Evolutionary conservation across 2,888 invertebrate species (phyloP), one percentile per base, ranked within the genome.

Genomic region (Amblyteles armatorius): DNA sequence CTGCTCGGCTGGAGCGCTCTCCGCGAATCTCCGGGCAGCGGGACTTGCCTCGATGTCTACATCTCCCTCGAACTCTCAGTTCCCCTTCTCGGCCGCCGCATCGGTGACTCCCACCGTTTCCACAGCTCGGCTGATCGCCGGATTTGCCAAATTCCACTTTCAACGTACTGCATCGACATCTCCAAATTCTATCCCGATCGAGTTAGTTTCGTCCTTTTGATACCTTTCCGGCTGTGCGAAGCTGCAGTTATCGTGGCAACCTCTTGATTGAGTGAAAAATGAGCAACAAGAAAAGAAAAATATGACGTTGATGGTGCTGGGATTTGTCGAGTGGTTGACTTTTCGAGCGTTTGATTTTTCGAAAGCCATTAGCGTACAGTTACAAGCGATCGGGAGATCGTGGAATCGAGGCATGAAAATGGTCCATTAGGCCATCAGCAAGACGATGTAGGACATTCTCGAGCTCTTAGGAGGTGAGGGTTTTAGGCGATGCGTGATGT

Each of bases 381-480:
- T 74, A 71, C 74, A 82, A 81, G 48, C 52, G 16, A 36, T 13
- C 60, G 4, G 40, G 36, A 71, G 63, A 74, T 79, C 63, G 29
- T 19, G 63, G 60, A 68, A 90, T 91, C 88, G 90, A 89, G 89
- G 89, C 88, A 88, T 87, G 88, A 90, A 90, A 90, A 88, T 87
- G 89, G 88, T 88, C 89, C 88, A 90, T 90, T 89, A 89, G 71
- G 79, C 83, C 65, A 76, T 80, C 79, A 55, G 55, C 74, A 50
- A 36, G 19, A 69, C 22, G 29, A 67, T 68, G 67, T 68, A 40
- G 63, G 48, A 57, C 65, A 71, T 57, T 65, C 26, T 79, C 36
- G 71, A 82, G 71, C 68, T 22, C 63, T 74, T 26, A 9, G 36
- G 33, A 52, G 16, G 13, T n/a, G 74, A 69, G 87, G 83, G 85